Conservation (phyloP, 2,797 vertebrate species). For the Notolepis coatsorum region DNA sequence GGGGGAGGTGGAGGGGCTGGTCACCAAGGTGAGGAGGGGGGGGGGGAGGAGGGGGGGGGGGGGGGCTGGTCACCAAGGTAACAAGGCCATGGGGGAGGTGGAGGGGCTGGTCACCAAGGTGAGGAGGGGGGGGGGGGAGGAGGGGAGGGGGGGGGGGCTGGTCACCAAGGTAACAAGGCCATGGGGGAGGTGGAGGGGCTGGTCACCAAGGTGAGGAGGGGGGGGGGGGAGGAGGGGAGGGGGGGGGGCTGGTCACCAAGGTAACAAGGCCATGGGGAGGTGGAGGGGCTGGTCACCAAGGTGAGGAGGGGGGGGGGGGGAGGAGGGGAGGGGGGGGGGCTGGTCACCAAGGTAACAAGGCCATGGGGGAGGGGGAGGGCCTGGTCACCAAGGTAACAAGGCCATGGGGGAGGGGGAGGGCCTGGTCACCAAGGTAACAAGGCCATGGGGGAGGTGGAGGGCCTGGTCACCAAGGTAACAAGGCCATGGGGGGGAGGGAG, state of each 20-base stretch:
- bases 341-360: slow-evolving; percentile 65
- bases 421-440: slow-evolving; percentile 56
- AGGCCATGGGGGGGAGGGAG: neutral
- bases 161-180: slow-evolving; percentile 70
- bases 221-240: neutral
- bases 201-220: slow-evolving; percentile 80
- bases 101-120: slow-evolving; percentile 89
- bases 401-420: neutral
- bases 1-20: slow-evolving; percentile 86
- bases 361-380: slow-evolving; percentile 85
- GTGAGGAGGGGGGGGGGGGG: slow-evolving; percentile 48
- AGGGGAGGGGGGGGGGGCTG: neutral
- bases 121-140: neutral
- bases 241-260: neutral
- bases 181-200: slow-evolving; percentile 87
- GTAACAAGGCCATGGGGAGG: slow-evolving; percentile 84
- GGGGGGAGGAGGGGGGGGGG: neutral
- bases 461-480: slow-evolving; percentile 86
- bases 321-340: neutral
- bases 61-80: slow-evolving; percentile 31
- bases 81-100: slow-evolving; percentile 85
- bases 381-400: slow-evolving; percentile 85
- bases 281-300: slow-evolving; percentile 87
- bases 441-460: slow-evolving; percentile 86
- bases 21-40: slow-evolving; percentile 77